These are phyloP conservation scores for Spicauda simplicius DNA, from an alignment of 2,888 invertebrate species.

Conservation along the genomic window DNA sequence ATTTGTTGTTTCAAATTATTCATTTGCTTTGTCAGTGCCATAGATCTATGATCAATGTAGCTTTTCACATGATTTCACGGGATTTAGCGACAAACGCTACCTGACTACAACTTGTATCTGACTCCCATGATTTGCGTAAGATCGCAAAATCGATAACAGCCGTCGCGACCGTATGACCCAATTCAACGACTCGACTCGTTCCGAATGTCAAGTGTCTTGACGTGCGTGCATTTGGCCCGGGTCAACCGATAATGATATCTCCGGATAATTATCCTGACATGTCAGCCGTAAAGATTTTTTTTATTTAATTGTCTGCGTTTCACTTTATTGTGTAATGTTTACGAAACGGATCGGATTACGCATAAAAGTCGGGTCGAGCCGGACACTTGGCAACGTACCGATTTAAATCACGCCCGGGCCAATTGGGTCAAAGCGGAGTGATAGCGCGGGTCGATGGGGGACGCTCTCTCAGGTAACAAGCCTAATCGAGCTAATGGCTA, in stretches of 20 bases:
- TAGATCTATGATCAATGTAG: no score
- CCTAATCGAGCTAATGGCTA: constrained; percentile 26
- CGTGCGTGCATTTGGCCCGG: constrained; percentile 23
- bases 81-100: background rate
- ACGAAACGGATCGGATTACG: constrained; percentile 26
- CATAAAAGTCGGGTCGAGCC: constrained; percentile 19
- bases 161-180: constrained; percentile 74
- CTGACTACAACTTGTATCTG: constrained; percentile 14
- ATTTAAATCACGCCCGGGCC: constrained; percentile 35
- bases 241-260: constrained; percentile 21
- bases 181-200: constrained; percentile 50
- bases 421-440: constrained; percentile 41
- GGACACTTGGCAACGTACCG: constrained; percentile 30
- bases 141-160: constrained; percentile 71
- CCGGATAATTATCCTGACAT: constrained; percentile 8
- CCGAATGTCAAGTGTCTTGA: constrained; percentile 45
- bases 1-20: no score
- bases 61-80: no score
- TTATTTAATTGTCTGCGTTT: constrained; percentile 27
- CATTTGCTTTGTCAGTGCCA: no score
- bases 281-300: constrained; percentile 5
- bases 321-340: constrained; percentile 26
- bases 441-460: constrained; percentile 26
- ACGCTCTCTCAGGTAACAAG: constrained; percentile 30
- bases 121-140: constrained; percentile 59